Evolutionary conservation across 2,888 invertebrate species (phyloP).

Genomic region (Melanotus villosus): DNA sequence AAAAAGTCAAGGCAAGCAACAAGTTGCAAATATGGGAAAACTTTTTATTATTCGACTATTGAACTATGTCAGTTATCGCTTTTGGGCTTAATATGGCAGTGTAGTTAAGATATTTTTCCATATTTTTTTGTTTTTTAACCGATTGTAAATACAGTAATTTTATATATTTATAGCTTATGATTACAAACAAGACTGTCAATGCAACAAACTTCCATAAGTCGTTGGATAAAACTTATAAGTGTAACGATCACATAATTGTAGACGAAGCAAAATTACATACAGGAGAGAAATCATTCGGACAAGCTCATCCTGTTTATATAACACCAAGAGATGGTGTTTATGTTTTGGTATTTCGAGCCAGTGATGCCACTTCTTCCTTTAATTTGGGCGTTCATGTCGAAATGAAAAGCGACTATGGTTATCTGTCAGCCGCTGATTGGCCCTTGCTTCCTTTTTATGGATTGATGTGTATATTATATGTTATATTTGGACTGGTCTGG

Average conservation of each 20-base stretch:
- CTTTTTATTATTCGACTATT: too few relatives aligned
- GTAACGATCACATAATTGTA: slow-evolving; percentile 63
- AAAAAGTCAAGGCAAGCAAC: too few relatives aligned
- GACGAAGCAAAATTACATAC: slow-evolving; percentile 56
- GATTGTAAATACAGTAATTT: too few relatives aligned
- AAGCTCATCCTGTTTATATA: slow-evolving; percentile 69
- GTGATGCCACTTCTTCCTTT: slow-evolving; percentile 67
- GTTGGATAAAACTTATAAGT: slow-evolving; percentile 55
- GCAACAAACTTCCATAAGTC: slow-evolving; percentile 46
- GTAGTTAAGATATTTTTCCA: too few relatives aligned
- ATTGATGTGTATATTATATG: slow-evolving; percentile 90
- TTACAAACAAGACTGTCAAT: slow-evolving; percentile 44
- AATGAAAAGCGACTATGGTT: slow-evolving; percentile 84
- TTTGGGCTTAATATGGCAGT: too few relatives aligned
- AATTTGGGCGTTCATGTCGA: slow-evolving; percentile 77
- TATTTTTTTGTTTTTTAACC: too few relatives aligned
- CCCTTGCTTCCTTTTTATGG: slow-evolving; percentile 92
- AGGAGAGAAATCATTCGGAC: slow-evolving; percentile 57
- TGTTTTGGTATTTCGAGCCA: slow-evolving; percentile 72
- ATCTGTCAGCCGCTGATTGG: slow-evolving; percentile 91
- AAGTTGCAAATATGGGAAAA: too few relatives aligned
- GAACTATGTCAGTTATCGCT: too few relatives aligned
- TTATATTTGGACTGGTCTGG: slow-evolving; percentile 87
- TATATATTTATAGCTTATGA: slow-evolving; percentile 50
- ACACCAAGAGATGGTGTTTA: slow-evolving; percentile 82